phyloP scores from a whole-genome alignment of 2,797 vertebrate species.

The Caiman crocodilus region DNA sequence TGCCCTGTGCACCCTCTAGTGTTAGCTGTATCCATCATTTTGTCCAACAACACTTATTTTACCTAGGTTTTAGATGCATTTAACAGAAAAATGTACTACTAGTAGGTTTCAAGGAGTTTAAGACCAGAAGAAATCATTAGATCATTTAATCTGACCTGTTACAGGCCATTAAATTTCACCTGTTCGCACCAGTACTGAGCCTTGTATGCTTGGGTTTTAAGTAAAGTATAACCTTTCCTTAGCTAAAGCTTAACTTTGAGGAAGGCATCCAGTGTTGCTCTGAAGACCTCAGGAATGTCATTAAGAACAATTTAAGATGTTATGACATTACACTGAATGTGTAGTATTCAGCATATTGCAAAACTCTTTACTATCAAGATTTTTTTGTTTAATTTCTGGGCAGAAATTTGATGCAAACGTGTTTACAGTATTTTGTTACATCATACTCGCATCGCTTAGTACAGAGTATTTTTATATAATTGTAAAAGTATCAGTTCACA shows the following conservation, averaged over 20 bases:
- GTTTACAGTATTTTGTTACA: too few species aligned
- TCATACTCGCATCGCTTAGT: background rate
- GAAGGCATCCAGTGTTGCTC: background rate
- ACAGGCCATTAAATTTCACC: background rate
- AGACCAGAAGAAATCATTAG: background rate
- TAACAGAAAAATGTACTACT: background rate
- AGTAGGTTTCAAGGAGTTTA: background rate
- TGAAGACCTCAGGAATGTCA: background rate
- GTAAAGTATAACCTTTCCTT: background rate
- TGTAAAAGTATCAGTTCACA: conserved; percentile 40
- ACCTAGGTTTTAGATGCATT: background rate
- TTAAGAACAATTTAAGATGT: background rate
- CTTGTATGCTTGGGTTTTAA: background rate
- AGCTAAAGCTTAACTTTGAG: background rate
- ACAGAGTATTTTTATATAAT: background rate
- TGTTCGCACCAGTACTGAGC: background rate
- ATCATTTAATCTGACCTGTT: background rate
- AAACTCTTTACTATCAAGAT: background rate
- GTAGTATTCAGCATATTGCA: accelerated
- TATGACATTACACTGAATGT: background rate
- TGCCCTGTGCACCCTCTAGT: background rate
- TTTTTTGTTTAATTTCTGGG: background rate
- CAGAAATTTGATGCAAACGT: too few species aligned
- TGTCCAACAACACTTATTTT: background rate
- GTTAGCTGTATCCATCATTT: background rate